A percentile compares a stretch with the other conserved stretches of the same genome.
phyloP scores from a whole-genome alignment of 2,113 vertebrate genomes.

The Phylloscopus trochiloides region DNA sequence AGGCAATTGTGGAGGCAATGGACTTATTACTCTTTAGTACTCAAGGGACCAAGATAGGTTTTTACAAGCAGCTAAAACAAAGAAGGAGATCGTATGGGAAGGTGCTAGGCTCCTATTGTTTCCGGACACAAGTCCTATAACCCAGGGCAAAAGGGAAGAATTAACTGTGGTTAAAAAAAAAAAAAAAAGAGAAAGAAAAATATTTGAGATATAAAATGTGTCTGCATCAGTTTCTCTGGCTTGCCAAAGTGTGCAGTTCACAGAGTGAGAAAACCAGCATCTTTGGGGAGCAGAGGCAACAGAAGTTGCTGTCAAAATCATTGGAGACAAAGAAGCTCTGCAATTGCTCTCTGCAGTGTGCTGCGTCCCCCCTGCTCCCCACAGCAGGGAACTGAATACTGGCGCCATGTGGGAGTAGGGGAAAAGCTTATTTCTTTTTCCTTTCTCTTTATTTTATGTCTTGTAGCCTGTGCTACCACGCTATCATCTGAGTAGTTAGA shows the following conservation, averaged over 20 bases:
- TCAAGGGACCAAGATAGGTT: constrained; percentile 52
- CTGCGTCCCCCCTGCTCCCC: neutral
- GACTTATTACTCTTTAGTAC: constrained; percentile 59
- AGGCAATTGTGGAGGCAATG: constrained; percentile 39
- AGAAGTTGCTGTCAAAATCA: constrained; percentile 3
- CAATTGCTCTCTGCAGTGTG: neutral
- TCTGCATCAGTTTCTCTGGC: constrained; percentile 35
- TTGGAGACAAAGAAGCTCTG: neutral
- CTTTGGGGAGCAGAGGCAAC: neutral
- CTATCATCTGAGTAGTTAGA: neutral
- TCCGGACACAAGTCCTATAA: constrained; percentile 67
- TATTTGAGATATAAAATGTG: constrained; percentile 40
- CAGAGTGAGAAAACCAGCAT: constrained; percentile 29
- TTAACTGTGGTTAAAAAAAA: constrained; percentile 56
- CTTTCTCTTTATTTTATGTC: neutral
- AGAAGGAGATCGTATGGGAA: constrained; percentile 70
- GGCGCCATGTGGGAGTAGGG: neutral
- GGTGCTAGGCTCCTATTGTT: constrained; percentile 74
- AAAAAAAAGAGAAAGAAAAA: neutral
- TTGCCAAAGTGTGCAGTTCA: constrained; percentile 29
- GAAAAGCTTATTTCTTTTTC: neutral
- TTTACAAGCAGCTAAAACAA: constrained; percentile 66
- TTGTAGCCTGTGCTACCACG: neutral
- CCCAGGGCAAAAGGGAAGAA: constrained; percentile 69
- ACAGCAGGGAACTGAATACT: neutral